Evolutionary conservation across 1,140 invertebrate genomes (phyloP), one percentile per base, ranked within the genome.

Genomic region (Aricia agestis): DNA sequence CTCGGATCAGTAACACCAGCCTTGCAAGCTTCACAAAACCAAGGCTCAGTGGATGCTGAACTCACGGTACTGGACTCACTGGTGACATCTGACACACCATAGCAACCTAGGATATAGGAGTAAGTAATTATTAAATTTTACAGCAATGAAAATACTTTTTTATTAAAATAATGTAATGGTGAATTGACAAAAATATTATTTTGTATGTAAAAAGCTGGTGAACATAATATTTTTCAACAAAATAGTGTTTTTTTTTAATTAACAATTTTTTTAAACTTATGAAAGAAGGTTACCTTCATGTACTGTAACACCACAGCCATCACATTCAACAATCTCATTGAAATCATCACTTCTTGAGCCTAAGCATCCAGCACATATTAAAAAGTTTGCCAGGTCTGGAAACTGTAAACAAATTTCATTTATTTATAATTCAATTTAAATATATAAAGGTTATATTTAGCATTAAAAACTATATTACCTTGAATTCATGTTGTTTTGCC

Each of bases 1-100:
- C 93, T 94, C 0, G 98, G 97, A 90, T 97, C 95, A 32, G 94
- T 95, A 9, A 97, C 94, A 1, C 97, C 97, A 58, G 97, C 97
- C 82, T 97, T 97, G 79, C 98, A 99, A n/a, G 98, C 97, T 92
- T 99, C 98, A 92, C 98, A 99, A 90, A 99, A 99, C 98, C 98
- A 99, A 0, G 98, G 98, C 78, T 98, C 98, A 1, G 98, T 99
- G 52, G 97, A 98, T 67, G 97, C 97, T 0, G 97, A 95, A 9
- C 98, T 99, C 69, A 96, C 96, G 17, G 96, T 97, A 83, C 97
- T 98, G 2, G 96, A 96, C 72, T 98, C 95, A 92, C 97, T 98
- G 32, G 96, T 96, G 41, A 95, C 95, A 82, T 99, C 98, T 65
- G 97, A 97, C 32, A 99, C 96, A n/a, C 98, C 98, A 92, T 99